Percentiles rank a stretch among this genome's conserved stretches.
These are phyloP conservation scores for Zaprionus tsacasi DNA, from an alignment of 1,140 invertebrate species.

Conservation along the genomic window DNA sequence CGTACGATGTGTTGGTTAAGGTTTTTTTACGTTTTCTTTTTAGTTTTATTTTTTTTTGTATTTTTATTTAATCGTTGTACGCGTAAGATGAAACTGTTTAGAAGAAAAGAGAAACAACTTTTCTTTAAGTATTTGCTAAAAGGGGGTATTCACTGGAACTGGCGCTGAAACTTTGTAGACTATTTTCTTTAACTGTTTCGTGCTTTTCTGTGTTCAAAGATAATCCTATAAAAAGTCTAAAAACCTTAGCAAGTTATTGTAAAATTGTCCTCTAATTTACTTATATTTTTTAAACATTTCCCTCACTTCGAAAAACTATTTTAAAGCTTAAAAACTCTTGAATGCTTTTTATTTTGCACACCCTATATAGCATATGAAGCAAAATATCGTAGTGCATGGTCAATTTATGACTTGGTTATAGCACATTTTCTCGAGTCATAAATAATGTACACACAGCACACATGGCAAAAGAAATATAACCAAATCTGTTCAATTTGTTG, in stretches of 20 bases:
- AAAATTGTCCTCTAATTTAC: too few relatives aligned
- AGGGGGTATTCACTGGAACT: slow-evolving; percentile 2
- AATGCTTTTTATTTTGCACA: neutral
- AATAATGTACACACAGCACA: slow-evolving; percentile 6
- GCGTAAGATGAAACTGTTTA: slow-evolving; percentile 31
- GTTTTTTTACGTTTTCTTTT: neutral
- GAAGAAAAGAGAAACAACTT: slow-evolving; percentile 16
- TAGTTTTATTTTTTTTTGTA: slow-evolving; percentile 10
- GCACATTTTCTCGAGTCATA: slow-evolving; percentile 14
- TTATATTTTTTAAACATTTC: too few relatives aligned
- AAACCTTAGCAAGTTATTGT: too few relatives aligned
- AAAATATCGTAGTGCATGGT: slow-evolving; percentile 2
- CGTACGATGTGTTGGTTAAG: slow-evolving; percentile 17
- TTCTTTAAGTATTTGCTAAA: slow-evolving; percentile 6
- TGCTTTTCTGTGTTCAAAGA: neutral
- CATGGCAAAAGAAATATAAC: neutral
- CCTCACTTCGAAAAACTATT: too few relatives aligned
- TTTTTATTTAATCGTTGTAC: slow-evolving; percentile 15
- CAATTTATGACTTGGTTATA: slow-evolving; percentile 8
- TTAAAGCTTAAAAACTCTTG: neutral
- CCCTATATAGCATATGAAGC: neutral
- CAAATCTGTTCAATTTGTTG: slow-evolving; percentile 15
- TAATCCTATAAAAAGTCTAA: too few relatives aligned
- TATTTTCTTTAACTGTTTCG: slow-evolving; percentile 31
- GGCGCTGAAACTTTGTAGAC: slow-evolving; percentile 22